Conservation (phyloP, 2,113 vertebrate genomes). For the Bos javanicus region DNA sequence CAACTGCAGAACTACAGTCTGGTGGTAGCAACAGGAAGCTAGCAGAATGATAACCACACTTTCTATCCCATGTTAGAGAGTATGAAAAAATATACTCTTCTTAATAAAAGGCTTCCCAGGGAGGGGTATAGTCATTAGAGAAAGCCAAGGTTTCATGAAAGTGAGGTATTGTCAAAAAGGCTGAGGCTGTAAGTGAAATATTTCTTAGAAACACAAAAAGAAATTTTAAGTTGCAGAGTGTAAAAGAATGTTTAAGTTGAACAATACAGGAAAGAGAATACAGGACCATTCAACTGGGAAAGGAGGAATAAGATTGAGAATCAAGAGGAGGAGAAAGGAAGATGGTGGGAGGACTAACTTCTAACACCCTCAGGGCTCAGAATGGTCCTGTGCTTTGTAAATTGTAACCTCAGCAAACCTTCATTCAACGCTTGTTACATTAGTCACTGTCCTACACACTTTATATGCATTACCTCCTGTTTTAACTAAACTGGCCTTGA, state of each 20-base stretch:
- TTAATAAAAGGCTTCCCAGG: background rate
- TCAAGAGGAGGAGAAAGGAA: background rate
- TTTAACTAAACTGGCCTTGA: background rate
- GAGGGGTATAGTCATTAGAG: background rate
- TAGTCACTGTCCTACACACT: background rate
- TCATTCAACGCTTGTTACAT: background rate
- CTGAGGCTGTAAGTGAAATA: background rate
- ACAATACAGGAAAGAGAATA: background rate
- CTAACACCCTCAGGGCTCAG: background rate
- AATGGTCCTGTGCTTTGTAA: background rate
- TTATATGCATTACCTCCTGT: background rate
- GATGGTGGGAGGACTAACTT: background rate
- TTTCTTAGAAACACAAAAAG: background rate
- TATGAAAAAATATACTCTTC: background rate
- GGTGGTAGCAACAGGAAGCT: background rate
- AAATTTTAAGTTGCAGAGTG: background rate
- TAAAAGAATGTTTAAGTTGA: background rate
- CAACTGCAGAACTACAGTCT: background rate
- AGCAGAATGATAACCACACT: background rate
- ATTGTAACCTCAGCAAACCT: background rate
- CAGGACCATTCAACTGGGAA: background rate
- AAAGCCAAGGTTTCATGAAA: background rate
- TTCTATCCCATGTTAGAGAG: background rate
- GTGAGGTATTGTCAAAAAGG: background rate
- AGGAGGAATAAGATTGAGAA: background rate